A percentile compares a stretch with the other conserved stretches of the same genome.
phyloP scores from a whole-genome alignment of 2,797 vertebrate species.

The Crenuchus spilurus region DNA sequence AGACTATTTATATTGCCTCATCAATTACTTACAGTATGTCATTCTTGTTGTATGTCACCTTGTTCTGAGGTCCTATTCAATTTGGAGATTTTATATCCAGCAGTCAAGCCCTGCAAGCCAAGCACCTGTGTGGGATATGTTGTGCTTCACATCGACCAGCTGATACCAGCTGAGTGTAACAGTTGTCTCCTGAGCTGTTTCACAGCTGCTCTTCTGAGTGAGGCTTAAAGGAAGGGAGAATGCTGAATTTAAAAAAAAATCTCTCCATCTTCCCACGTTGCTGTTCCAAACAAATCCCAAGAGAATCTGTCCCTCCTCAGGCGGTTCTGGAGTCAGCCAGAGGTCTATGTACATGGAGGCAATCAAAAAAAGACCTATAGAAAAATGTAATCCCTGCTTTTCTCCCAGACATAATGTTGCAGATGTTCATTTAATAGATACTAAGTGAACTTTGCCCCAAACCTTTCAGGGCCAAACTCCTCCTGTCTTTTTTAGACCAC shows the following conservation, averaged over 20 bases:
- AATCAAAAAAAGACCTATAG: neutral
- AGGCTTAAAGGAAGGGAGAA: conserved; percentile 11
- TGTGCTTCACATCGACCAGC: conserved; percentile 38
- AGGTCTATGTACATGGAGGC: neutral
- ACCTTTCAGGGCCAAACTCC: neutral
- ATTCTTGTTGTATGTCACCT: conserved; percentile 25
- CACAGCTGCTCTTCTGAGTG: conserved; percentile 26
- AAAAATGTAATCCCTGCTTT: neutral
- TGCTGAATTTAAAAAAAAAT: conserved; percentile 3
- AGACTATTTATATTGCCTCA: conserved; percentile 16
- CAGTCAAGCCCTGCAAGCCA: conserved; percentile 10
- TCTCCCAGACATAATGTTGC: conserved; percentile 9
- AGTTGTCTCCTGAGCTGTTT: conserved; percentile 29
- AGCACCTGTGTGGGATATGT: conserved; percentile 21
- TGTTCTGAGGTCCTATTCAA: conserved; percentile 14
- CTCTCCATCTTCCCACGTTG: conserved; percentile 18
- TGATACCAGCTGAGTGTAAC: conserved; percentile 39
- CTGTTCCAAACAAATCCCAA: conserved; percentile 19
- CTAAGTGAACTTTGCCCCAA: conserved; percentile 1
- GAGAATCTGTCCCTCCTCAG: neutral
- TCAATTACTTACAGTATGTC: conserved; percentile 6
- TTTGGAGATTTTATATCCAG: conserved; percentile 14
- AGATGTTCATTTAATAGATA: conserved; percentile 21
- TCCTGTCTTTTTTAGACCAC: conserved; percentile 3
- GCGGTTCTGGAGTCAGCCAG: conserved; percentile 13